Conservation (phyloP, 1,140 invertebrate species). For the Hesperophylax magnus region DNA sequence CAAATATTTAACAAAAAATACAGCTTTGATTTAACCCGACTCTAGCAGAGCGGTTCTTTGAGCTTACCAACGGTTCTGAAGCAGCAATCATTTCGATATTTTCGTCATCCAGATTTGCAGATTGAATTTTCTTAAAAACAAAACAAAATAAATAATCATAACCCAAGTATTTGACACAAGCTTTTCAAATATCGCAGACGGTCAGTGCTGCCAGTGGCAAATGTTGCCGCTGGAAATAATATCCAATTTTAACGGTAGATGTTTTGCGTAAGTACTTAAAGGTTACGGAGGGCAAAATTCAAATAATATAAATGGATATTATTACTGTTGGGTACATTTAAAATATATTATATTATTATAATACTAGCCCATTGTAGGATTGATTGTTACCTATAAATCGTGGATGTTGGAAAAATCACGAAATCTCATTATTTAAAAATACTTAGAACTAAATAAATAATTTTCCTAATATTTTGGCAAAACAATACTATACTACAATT, state of each 20-base stretch:
- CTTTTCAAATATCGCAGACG: constrained; percentile 9
- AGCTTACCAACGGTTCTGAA: constrained; percentile 82
- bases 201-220: not conserved
- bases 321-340: no score
- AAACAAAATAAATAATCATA: constrained; percentile 41
- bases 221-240: not conserved
- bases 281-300: not conserved
- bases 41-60: not conserved
- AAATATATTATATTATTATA: no score
- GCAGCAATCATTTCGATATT: constrained; percentile 84
- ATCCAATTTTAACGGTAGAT: not conserved
- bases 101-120: constrained; percentile 83
- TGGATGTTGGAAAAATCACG: no score
- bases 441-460: no score
- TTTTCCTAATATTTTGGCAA: no score
- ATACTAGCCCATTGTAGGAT: no score
- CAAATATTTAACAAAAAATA: not conserved
- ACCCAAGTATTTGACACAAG: constrained; percentile 34
- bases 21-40: not conserved
- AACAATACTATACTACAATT: no score
- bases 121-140: constrained; percentile 40
- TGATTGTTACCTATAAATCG: no score
- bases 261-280: not conserved
- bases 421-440: no score
- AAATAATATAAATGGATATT: no score